These are phyloP conservation scores for Trachelus stipa DNA, from an alignment of 2,888 invertebrate species.

Conservation along the genomic window DNA sequence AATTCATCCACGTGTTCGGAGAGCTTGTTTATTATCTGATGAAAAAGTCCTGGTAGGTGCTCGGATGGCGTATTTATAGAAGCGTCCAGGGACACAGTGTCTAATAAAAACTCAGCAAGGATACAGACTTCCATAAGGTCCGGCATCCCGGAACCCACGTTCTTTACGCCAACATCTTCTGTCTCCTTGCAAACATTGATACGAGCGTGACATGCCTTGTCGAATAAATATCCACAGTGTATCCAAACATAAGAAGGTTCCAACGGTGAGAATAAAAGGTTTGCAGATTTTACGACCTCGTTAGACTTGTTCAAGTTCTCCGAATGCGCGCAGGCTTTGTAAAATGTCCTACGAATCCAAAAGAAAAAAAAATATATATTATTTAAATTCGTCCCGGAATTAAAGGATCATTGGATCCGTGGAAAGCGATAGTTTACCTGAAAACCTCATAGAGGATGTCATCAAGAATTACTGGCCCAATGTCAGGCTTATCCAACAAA, in stretches of 20 bases:
- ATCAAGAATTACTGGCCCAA: slow-evolving; percentile 83
- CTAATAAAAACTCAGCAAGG: slow-evolving; percentile 80
- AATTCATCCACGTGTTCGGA: slow-evolving; percentile 71
- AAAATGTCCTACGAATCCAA: slow-evolving; percentile 54
- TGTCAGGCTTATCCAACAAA: slow-evolving; percentile 87
- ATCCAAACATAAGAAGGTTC: slow-evolving; percentile 91
- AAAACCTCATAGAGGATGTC: slow-evolving; percentile 84
- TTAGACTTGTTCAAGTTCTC: slow-evolving; percentile 66
- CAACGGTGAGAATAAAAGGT: slow-evolving; percentile 83
- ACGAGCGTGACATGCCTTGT: slow-evolving; percentile 69
- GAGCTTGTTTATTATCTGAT: slow-evolving; percentile 74
- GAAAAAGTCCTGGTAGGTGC: slow-evolving; percentile 81
- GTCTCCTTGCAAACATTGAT: slow-evolving; percentile 38
- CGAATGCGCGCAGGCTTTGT: slow-evolving; percentile 56
- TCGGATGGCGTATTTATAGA: slow-evolving; percentile 82
- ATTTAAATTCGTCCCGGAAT: not conserved
- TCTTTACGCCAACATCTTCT: slow-evolving; percentile 61
- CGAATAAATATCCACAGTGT: slow-evolving; percentile 77
- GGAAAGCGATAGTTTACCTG: slow-evolving; percentile 60
- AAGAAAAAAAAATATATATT: slow-evolving; percentile 6
- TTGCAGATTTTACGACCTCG: slow-evolving; percentile 86
- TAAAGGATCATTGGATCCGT: not conserved
- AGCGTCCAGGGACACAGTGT: slow-evolving; percentile 80
- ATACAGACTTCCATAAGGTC: slow-evolving; percentile 77
- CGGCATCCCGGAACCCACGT: slow-evolving; percentile 75